These are phyloP conservation scores for Odontomachus brunneus DNA, from an alignment of 1,140 invertebrate species.

Conservation along the genomic window DNA sequence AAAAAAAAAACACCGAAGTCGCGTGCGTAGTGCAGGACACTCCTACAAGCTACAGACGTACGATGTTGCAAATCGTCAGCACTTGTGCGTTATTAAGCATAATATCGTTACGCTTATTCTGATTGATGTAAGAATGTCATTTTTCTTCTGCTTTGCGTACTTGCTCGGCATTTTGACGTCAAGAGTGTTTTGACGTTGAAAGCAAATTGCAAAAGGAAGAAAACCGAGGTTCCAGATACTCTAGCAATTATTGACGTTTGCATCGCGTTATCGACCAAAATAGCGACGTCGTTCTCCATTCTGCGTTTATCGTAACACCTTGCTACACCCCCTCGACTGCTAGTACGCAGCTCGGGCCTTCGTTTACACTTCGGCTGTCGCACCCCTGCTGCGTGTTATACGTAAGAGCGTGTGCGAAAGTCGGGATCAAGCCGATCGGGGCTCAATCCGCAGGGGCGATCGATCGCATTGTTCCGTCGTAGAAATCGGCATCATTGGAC, in stretches of 20 bases:
- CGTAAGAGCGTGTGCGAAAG: slow-evolving; percentile 5
- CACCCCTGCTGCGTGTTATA: slow-evolving; percentile 2
- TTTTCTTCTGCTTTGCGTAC: no score
- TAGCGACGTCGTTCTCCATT: slow-evolving; percentile 32
- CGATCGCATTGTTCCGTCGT: not conserved
- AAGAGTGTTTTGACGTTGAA: no score
- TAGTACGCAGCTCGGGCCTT: not conserved
- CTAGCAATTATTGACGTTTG: not conserved
- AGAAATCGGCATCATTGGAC: slow-evolving; percentile 1
- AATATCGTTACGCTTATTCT: no score
- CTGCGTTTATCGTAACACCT: not conserved
- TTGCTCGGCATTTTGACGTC: no score
- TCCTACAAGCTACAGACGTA: no score
- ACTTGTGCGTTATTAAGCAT: no score
- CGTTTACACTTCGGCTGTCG: not conserved
- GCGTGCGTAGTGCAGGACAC: no score
- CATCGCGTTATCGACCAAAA: slow-evolving; percentile 7
- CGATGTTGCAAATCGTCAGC: no score
- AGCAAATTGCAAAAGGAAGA: no score
- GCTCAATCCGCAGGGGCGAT: not conserved
- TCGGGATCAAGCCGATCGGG: not conserved
- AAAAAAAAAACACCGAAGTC: no score
- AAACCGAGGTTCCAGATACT: not conserved
- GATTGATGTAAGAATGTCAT: no score
- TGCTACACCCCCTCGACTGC: not conserved